Percentiles rank a stretch among this genome's conserved stretches.
Conservation (phyloP, 2,888 invertebrate genomes). For the Zeuzera pyrina region DNA sequence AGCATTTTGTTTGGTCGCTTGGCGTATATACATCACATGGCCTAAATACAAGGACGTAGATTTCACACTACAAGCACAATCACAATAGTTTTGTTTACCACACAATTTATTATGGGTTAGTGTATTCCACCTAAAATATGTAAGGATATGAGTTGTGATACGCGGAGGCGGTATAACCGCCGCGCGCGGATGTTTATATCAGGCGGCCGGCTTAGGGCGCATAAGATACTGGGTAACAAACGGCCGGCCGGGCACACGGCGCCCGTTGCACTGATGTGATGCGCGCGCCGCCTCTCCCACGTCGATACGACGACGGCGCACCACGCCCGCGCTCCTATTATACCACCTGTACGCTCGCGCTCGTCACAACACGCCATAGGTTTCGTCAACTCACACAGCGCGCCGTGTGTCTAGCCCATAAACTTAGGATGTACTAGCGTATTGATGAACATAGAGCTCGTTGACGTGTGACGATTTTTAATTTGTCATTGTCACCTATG, state of each 20-base stretch:
- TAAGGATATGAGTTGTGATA: constrained; percentile 18
- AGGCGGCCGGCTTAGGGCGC: constrained; percentile 29
- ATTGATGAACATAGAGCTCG: no score
- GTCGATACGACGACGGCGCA: constrained; percentile 38
- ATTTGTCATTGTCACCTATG: no score
- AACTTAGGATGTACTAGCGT: no score
- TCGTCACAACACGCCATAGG: constrained; percentile 60
- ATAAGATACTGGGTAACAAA: constrained; percentile 27
- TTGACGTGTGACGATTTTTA: no score
- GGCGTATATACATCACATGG: constrained; percentile 19
- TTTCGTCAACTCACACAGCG: constrained; percentile 23
- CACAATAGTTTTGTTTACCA: constrained; percentile 35
- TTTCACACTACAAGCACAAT: constrained; percentile 32
- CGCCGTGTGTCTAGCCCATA: no score
- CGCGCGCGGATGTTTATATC: constrained; percentile 34
- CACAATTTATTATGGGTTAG: constrained; percentile 13
- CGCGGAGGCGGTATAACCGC: constrained; percentile 37
- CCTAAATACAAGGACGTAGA: constrained; percentile 8
- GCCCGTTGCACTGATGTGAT: constrained; percentile 35
- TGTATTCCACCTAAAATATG: no score
- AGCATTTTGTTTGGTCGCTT: constrained; percentile 9
- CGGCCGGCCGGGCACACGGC: constrained; percentile 43
- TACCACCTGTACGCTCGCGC: constrained; percentile 61
- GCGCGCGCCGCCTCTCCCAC: constrained; percentile 41
- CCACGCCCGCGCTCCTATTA: constrained; percentile 51